Conservation (phyloP, 2,797 vertebrate species). For the Thunnus albacares region DNA sequence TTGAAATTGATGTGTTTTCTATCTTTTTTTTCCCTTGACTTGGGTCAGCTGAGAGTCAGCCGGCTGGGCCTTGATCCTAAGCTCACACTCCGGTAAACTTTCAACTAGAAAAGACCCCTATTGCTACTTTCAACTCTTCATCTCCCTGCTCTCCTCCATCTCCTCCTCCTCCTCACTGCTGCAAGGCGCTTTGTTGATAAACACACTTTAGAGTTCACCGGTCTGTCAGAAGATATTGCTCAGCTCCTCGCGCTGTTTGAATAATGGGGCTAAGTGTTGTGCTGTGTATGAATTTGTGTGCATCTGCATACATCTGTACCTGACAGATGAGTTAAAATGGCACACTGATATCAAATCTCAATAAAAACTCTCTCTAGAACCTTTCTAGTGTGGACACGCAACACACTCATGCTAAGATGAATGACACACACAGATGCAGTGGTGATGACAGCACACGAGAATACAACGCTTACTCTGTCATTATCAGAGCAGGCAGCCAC, state of each 20-base stretch:
- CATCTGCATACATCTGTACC: not conserved
- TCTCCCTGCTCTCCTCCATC: slow-evolving; percentile 28
- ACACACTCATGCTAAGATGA: not conserved
- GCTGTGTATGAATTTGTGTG: slow-evolving; percentile 6
- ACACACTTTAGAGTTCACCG: slow-evolving; percentile 51
- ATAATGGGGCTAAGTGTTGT: slow-evolving; percentile 24
- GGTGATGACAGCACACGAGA: not conserved
- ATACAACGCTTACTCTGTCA: slow-evolving; percentile 34
- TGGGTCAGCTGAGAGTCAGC: slow-evolving; percentile 58
- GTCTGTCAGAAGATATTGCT: slow-evolving; percentile 52
- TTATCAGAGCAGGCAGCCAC: slow-evolving; percentile 42
- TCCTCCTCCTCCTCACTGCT: slow-evolving; percentile 32
- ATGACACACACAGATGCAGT: slow-evolving; percentile 4
- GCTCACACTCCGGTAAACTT: slow-evolving; percentile 69
- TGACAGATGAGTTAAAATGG: slow-evolving; percentile 44
- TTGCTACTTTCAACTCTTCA: slow-evolving; percentile 71
- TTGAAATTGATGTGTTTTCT: slow-evolving; percentile 55
- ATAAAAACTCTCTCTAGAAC: slow-evolving; percentile 3
- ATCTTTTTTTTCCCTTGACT: slow-evolving; percentile 19
- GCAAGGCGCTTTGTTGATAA: slow-evolving; percentile 70
- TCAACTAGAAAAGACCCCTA: slow-evolving; percentile 68
- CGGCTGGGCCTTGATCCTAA: slow-evolving; percentile 60
- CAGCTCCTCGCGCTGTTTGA: slow-evolving; percentile 47
- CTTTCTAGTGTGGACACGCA: slow-evolving; percentile 25
- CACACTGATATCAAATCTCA: slow-evolving; percentile 37